A percentile compares a stretch with the other conserved stretches of the same genome.
phyloP scores from a whole-genome alignment of 2,888 invertebrate genomes.

The Nebria brevicollis region DNA sequence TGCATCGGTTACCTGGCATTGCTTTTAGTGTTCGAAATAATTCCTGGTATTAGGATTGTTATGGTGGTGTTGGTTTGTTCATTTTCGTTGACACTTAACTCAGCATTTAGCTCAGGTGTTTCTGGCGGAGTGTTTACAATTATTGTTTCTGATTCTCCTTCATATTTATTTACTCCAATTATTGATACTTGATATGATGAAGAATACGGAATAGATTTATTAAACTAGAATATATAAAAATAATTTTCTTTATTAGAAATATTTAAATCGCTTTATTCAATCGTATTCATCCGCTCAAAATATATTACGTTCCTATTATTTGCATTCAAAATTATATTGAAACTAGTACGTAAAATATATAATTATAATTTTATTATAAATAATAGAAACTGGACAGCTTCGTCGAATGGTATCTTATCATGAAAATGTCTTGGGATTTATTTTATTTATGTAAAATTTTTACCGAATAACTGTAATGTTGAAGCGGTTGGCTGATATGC shows the following conservation, averaged over 20 bases:
- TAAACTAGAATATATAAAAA: conserved; percentile 20
- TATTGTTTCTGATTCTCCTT: conserved; percentile 25
- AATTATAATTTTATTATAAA: no score
- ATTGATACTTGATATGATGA: conserved; percentile 32
- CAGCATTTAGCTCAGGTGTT: conserved; percentile 23
- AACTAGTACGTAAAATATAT: no score
- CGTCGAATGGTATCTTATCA: background rate
- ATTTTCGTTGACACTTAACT: conserved; percentile 20
- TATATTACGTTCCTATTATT: background rate
- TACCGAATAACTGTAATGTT: conserved; percentile 14
- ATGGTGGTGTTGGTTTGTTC: conserved; percentile 27
- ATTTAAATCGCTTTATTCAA: background rate
- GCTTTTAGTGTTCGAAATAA: conserved; percentile 24
- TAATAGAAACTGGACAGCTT: no score
- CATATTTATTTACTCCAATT: conserved; percentile 11
- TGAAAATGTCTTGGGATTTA: background rate
- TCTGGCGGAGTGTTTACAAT: conserved; percentile 38
- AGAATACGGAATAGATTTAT: conserved; percentile 28
- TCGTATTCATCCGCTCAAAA: conserved; percentile 5
- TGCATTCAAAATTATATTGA: no score
- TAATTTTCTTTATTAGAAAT: background rate
- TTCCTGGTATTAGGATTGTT: conserved; percentile 20
- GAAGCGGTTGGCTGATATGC: background rate
- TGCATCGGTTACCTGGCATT: conserved; percentile 15
- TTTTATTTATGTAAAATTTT: background rate